These are phyloP conservation scores for Virgularia gustaviana DNA, from an alignment of 92 coral and sea anemone species.

Conservation along the genomic window DNA sequence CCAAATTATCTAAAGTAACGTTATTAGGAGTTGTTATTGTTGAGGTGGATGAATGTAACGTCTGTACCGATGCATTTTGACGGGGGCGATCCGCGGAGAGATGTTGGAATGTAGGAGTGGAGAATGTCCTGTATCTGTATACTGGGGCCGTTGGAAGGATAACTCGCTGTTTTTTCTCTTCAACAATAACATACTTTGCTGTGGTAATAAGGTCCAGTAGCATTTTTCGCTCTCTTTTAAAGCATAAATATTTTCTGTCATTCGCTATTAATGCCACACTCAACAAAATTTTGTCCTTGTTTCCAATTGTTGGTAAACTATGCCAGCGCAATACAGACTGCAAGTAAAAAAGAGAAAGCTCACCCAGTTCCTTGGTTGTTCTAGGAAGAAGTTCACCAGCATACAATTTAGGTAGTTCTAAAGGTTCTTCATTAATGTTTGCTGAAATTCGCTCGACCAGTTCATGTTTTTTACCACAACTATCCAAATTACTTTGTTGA, in stretches of 20 bases:
- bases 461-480: conserved; percentile 11
- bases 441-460: conserved; percentile 26
- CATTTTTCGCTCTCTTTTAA: conserved; percentile 29
- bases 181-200: conserved; percentile 25
- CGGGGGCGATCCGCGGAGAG: conserved; percentile 33
- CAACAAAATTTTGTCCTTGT: conserved; percentile 22
- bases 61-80: conserved; percentile 27
- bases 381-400: conserved; percentile 17
- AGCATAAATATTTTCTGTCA: conserved; percentile 22
- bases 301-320: conserved; percentile 32
- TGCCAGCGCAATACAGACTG: conserved; percentile 27
- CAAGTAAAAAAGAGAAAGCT: conserved; percentile 11
- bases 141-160: conserved; percentile 19
- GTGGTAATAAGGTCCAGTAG: conserved; percentile 35
- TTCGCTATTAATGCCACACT: conserved; percentile 34
- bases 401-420: neutral
- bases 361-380: conserved; percentile 23
- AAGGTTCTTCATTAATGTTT: too few species aligned
- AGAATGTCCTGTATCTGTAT: conserved; percentile 23
- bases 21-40: conserved; percentile 8
- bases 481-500: neutral
- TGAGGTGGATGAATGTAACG: conserved; percentile 23
- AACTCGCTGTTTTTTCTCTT: conserved; percentile 32
- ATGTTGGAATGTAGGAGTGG: conserved; percentile 24
- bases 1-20: conserved; percentile 1